phyloP scores from a whole-genome alignment of 2,888 invertebrate genomes.

The Coenonympha glycerion region DNA sequence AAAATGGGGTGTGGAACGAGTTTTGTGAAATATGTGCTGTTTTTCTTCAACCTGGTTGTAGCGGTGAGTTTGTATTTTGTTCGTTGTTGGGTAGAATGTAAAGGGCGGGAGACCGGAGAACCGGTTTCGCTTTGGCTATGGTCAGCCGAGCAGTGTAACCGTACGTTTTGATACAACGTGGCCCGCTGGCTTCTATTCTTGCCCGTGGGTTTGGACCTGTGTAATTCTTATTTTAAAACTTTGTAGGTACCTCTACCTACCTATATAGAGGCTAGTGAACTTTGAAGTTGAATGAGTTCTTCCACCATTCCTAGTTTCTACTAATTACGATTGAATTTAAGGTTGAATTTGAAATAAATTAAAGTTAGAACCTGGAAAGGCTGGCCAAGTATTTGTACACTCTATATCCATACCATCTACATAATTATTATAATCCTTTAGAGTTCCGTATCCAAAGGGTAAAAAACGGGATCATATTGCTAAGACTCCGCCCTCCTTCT shows the following conservation, averaged over 20 bases:
- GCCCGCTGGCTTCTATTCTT: constrained; percentile 29
- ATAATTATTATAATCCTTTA: no score
- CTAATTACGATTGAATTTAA: no score
- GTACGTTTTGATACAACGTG: constrained; percentile 29
- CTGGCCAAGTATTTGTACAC: no score
- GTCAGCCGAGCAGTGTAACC: constrained; percentile 54
- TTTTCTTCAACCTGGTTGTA: constrained; percentile 85
- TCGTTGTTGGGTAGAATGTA: constrained; percentile 31
- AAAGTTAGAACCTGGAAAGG: no score
- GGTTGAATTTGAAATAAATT: no score
- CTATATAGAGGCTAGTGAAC: no score
- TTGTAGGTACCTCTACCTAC: background rate
- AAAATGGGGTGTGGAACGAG: constrained; percentile 83
- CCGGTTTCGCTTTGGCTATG: constrained; percentile 62
- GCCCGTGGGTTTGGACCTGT: constrained; percentile 21
- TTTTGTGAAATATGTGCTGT: constrained; percentile 87
- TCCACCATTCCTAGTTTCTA: no score
- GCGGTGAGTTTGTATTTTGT: constrained; percentile 78
- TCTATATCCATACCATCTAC: no score
- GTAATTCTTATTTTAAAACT: constrained; percentile 15
- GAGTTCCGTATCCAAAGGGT: no score
- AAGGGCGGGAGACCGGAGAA: constrained; percentile 56
- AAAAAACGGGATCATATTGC: no score
- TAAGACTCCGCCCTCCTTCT: no score
- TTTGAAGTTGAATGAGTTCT: no score